These are phyloP conservation scores for Lerema accius DNA, from an alignment of 1,140 invertebrate species.

Conservation along the genomic window DNA sequence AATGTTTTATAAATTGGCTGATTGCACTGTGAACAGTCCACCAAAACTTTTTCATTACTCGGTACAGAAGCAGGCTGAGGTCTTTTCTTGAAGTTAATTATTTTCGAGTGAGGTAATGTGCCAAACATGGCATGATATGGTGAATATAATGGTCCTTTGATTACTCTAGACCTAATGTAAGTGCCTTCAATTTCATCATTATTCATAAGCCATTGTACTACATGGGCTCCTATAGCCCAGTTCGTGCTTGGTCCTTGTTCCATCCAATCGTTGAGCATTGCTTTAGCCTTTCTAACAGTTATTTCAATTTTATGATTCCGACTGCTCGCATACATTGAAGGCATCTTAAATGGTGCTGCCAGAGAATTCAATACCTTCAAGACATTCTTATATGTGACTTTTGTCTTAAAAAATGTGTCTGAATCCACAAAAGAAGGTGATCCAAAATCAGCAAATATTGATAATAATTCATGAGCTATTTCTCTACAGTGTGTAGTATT, in stretches of 20 bases:
- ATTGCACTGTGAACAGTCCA: slow-evolving; percentile 3
- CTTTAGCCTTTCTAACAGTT: neutral
- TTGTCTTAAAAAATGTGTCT: neutral
- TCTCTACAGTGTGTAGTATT: neutral
- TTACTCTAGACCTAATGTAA: slow-evolving; percentile 1
- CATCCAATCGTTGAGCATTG: neutral
- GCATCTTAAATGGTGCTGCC: neutral
- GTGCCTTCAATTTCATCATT: neutral
- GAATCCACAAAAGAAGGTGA: neutral
- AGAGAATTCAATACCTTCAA: neutral
- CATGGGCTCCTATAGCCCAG: slow-evolving; percentile 15
- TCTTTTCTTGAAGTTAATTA: neutral
- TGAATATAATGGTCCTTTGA: neutral
- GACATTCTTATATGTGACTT: neutral
- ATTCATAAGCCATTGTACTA: slow-evolving; percentile 10
- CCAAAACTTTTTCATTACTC: neutral
- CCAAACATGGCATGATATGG: slow-evolving; percentile 16
- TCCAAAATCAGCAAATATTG: slow-evolving; percentile 12
- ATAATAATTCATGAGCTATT: slow-evolving; percentile 1
- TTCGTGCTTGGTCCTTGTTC: neutral
- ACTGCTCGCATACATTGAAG: neutral
- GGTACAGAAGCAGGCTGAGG: neutral
- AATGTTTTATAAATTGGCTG: neutral
- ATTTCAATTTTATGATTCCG: neutral
- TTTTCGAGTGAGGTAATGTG: neutral